Base-by-base conservation (phyloP, 2,797 vertebrate species). In the Xenentodon cancila region DNA sequence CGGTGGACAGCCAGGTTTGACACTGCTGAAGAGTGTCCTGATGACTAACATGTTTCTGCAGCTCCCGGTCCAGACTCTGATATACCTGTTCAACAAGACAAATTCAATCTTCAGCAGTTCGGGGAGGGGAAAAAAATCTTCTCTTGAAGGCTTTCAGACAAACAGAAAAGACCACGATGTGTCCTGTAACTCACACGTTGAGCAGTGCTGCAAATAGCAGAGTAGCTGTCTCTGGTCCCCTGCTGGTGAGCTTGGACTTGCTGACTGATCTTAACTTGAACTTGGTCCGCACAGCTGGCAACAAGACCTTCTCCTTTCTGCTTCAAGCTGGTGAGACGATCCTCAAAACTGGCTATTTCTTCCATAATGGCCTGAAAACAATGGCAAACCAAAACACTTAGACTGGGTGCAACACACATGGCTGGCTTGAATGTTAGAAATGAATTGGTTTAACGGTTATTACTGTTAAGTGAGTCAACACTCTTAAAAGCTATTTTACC, bases 1-100 rank as follows among this genome's bases (percentile, higher is more conserved):
- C 93, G 0, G 95, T 87, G 62, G 88, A 91, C 1, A 99, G 91
- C 98, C 98, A 99, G 0, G 94, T 92, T 75, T 98, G 95, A 71
- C 96, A 95, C 75, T 99, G 97, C 71, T 97, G 96, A 18, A 99
- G 89, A 0, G 97, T 96, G 79, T 99, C 96, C 71, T 98, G 96
- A 59, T 96, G 94, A 80, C 92, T 98, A 16, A 97, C 96, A 0
- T 98, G 95, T 66, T 96, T 98, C 88, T 99, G 97, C 42, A 99
- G 93, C 85, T 99, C 97, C 5, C 94, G 90, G 84, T 99, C 97
- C 85, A 99, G 90, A 91, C 95, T 97, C 91, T 96, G 95, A 81
- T 98, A 98, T 7, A 99, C 94, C 98, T 99, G 84, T 60, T 77
- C 5, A 54, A 59, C 13, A 45, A 62, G 3, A 20, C 15, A 45